Evolutionary conservation across 2,888 invertebrate genomes (phyloP).

Genomic region (Synergus laeviventris): DNA sequence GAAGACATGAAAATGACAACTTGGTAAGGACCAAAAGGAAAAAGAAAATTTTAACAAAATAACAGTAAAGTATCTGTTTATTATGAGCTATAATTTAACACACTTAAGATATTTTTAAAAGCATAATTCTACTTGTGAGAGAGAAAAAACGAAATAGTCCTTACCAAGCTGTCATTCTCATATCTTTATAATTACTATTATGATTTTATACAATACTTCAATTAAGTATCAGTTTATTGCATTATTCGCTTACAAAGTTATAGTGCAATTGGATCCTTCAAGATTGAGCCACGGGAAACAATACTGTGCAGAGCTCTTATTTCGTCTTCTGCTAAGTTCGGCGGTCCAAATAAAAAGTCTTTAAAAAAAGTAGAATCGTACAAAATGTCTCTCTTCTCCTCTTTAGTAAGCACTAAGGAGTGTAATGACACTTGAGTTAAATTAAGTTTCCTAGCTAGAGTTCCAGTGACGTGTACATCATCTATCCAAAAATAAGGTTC

Average conservation of each 20-base stretch:
- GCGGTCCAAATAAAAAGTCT: constrained; percentile 79
- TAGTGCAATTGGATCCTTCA: neutral
- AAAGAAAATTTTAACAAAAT: no score
- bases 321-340: constrained; percentile 76
- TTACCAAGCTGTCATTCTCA: no score
- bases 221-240: neutral
- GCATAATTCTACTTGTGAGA: no score
- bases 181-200: no score
- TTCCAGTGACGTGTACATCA: constrained; percentile 88
- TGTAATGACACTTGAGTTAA: constrained; percentile 79
- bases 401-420: constrained; percentile 73
- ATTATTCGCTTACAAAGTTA: constrained; percentile 13
- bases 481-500: constrained; percentile 89
- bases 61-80: no score
- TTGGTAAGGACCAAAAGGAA: no score
- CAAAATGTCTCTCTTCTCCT: constrained; percentile 67
- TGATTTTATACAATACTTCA: constrained; percentile 2
- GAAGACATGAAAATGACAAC: neutral
- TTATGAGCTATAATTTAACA: no score
- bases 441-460: constrained; percentile 79
- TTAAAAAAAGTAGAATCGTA: constrained; percentile 63
- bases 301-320: constrained; percentile 77
- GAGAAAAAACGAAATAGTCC: no score
- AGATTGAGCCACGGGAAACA: constrained; percentile 11
- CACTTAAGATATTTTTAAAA: no score